Evolutionary conservation across 2,113 vertebrate genomes (phyloP).

Genomic region (Dicrurus megarhynchus): DNA sequence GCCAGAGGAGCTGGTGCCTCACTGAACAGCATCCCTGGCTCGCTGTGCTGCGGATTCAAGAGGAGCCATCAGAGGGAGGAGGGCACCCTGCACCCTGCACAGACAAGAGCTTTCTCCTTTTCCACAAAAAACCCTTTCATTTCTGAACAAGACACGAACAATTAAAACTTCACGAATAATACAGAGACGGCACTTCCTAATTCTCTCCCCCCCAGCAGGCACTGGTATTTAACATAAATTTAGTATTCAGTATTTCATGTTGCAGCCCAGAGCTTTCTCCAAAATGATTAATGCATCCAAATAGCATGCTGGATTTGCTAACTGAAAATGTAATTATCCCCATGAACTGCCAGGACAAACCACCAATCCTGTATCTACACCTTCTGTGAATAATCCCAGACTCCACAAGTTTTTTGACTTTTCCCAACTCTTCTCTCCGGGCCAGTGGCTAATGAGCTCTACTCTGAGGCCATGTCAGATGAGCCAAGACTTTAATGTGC

Average conservation of each 20-base stretch:
- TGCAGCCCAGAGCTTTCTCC: neutral
- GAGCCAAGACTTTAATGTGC: neutral
- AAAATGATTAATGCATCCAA: neutral
- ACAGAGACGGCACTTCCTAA: neutral
- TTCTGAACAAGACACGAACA: neutral
- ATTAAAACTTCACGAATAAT: neutral
- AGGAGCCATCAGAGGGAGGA: neutral
- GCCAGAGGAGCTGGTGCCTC: neutral
- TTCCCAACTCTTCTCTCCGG: neutral
- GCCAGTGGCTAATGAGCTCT: neutral
- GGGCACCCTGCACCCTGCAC: neutral
- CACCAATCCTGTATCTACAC: neutral
- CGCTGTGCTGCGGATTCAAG: neutral
- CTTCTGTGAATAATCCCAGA: neutral
- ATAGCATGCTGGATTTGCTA: neutral
- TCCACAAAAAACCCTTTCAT: neutral
- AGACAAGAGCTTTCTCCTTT: neutral
- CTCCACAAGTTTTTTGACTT: neutral
- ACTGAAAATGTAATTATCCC: neutral
- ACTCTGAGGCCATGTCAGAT: neutral
- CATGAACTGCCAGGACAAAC: neutral
- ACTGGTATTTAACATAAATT: neutral
- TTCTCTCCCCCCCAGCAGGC: neutral
- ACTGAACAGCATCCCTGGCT: neutral
- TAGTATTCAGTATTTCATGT: neutral